A percentile compares a stretch with the other conserved stretches of the same genome.
These are phyloP conservation scores for Chrysodeixis includens DNA, from an alignment of 2,888 invertebrate genomes.

Conservation along the genomic window DNA sequence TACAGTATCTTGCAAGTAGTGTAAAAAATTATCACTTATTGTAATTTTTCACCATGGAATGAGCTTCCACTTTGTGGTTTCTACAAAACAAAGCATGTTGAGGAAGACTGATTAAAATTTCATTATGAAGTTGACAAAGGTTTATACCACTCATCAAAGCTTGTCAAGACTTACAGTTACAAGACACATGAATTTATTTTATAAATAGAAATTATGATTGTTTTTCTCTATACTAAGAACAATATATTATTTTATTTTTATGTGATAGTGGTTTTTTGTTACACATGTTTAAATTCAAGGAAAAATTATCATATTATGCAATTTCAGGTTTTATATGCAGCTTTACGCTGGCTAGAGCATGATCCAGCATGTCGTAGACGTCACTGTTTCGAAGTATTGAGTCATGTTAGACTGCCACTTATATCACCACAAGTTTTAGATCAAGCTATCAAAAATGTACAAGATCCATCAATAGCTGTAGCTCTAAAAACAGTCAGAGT, in stretches of 20 bases:
- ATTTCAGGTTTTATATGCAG: slow-evolving; percentile 93
- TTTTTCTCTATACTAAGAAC: not conserved
- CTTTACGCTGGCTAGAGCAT: slow-evolving; percentile 96
- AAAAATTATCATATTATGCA: slow-evolving; percentile 5
- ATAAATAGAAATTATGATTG: no score
- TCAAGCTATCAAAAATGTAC: slow-evolving; percentile 93
- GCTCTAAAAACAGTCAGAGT: slow-evolving; percentile 94
- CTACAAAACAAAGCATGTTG: not conserved
- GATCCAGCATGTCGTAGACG: slow-evolving; percentile 93
- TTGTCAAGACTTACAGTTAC: no score
- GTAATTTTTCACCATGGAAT: slow-evolving; percentile 4
- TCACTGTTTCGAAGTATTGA: slow-evolving; percentile 95
- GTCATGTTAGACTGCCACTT: slow-evolving; percentile 94
- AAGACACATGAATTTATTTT: no score
- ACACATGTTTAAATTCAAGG: not conserved
- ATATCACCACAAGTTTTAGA: slow-evolving; percentile 94
- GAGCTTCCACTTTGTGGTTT: not conserved
- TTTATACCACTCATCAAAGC: not conserved
- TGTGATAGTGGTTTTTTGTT: not conserved
- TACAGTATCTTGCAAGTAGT: slow-evolving; percentile 65
- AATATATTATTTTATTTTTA: not conserved
- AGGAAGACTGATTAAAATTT: not conserved
- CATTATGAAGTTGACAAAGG: not conserved
- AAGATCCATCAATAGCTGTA: slow-evolving; percentile 94
- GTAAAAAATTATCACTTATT: slow-evolving; percentile 2